Evolutionary conservation across 2,797 vertebrate species (phyloP), one percentile per base, ranked within the genome.

Genomic region (Nasua narica): DNA sequence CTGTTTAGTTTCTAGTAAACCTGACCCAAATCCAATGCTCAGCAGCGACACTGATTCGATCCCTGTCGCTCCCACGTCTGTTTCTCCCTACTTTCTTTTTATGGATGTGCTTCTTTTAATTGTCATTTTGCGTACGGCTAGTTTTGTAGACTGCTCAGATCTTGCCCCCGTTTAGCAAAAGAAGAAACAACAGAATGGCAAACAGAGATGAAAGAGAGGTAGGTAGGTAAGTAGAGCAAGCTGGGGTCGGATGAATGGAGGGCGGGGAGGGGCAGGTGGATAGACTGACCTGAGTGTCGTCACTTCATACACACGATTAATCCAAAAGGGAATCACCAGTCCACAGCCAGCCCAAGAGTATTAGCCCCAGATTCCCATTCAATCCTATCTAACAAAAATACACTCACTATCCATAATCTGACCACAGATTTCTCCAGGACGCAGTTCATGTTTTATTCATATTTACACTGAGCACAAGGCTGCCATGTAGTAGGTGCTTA

Each of bases 381-480:
- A 85, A 48, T 54, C 19, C 32, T 88, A 95, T 69, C 94, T 92
- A 88, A 81, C 29, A 43, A 72, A 93, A 94, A 54, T 87, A 60
- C 54, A 58, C 65, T 94, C 14, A 95, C 32, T 92, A 58, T 87
- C 29, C 94, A 16, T 82, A 93, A 90, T 37, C 27, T 72, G 18
- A 72, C 56, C 14, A 85, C 70, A 87, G 32, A 37, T 70, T 87
- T 95, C 32, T 92, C 32, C 29, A 82, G 76, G 48, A 70, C 72
- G 50, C 18, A 87, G 27, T 87, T 91, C 67, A 74, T 91, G 62
- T 85, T 93, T 95, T 87, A 96, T 81, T 96, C 27, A n/a, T 81
- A 67, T 85, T 43, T 90, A 32, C 69, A 72, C 32, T 35, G 10
- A 84, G 27, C 50, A 83, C 35, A 67, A 82, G 37, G 48, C 52